Evolutionary conservation across 2,888 invertebrate genomes (phyloP).

Genomic region (Gisinianus flammeolus): DNA sequence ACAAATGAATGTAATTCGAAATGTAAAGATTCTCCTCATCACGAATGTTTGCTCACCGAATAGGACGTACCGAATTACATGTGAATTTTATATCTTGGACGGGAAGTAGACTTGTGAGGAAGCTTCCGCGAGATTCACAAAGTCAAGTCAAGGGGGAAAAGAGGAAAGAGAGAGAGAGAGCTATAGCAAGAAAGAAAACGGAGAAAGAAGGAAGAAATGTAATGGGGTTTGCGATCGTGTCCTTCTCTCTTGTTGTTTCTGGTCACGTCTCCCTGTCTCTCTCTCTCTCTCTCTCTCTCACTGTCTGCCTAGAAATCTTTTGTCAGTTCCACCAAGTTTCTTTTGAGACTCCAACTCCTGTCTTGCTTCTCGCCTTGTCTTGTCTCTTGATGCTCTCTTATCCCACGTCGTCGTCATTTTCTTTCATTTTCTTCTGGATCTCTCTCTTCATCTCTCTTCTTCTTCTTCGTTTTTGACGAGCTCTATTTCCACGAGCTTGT

Average conservation of each 20-base stretch:
- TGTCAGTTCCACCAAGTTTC: constrained; percentile 31
- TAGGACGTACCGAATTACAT: no score
- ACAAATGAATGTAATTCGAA: neutral
- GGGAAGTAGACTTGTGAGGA: no score
- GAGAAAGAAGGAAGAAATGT: neutral
- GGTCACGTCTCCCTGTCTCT: constrained; percentile 16
- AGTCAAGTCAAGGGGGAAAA: no score
- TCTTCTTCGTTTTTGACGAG: constrained; percentile 11
- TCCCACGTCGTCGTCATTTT: constrained; percentile 13
- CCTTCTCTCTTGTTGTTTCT: constrained; percentile 9
- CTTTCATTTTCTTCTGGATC: constrained; percentile 21
- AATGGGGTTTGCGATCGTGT: neutral
- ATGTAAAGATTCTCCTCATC: neutral
- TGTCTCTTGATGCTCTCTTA: neutral
- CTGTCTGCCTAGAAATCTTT: constrained; percentile 25
- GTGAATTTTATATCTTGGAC: no score
- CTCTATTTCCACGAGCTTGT: constrained; percentile 36
- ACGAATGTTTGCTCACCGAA: no score
- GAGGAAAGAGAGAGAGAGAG: no score
- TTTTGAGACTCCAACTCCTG: neutral
- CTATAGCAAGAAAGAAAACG: neutral
- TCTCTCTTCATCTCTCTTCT: constrained; percentile 11
- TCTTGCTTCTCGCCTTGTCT: neutral
- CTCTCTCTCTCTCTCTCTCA: neutral
- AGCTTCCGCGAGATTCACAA: no score